Conservation (phyloP, 2,888 invertebrate genomes). For the Melikaiella ostensackeni region DNA sequence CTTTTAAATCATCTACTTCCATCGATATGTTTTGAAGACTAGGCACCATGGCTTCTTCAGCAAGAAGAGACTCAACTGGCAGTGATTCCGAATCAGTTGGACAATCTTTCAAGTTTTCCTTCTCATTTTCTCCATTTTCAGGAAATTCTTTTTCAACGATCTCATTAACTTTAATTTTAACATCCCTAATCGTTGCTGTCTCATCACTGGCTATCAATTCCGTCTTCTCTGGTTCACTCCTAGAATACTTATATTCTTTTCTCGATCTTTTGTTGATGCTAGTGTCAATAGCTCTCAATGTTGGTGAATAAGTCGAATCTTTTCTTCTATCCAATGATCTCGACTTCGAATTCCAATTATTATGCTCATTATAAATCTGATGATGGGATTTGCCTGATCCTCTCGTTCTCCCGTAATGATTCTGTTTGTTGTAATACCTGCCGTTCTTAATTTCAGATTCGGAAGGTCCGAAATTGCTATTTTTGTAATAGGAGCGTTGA, state of each 20-base stretch:
- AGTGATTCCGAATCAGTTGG: not conserved
- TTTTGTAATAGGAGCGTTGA: conserved; percentile 17
- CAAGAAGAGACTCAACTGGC: not conserved
- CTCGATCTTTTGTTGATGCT: not conserved
- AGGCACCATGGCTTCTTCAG: not conserved
- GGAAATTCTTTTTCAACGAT: not conserved
- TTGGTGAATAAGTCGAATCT: conserved; percentile 18
- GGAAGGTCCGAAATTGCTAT: conserved; percentile 5
- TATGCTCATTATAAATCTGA: conserved; percentile 49
- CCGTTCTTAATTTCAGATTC: not conserved
- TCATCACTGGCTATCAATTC: not conserved
- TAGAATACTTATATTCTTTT: not conserved
- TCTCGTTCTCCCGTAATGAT: not conserved
- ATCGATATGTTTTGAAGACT: not conserved
- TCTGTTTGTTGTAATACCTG: not conserved
- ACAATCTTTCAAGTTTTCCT: conserved; percentile 2
- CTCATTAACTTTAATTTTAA: not conserved
- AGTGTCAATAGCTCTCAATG: not conserved
- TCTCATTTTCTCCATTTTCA: conserved; percentile 3
- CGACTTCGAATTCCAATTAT: conserved; percentile 32
- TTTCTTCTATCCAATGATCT: not conserved
- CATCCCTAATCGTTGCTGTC: not conserved
- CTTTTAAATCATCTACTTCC: not conserved
- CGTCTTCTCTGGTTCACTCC: not conserved
- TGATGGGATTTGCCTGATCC: conserved; percentile 21